Base-by-base conservation (phyloP, 37 sponge, comb jelly and placozoan species). In the Beroe forskalii region DNA sequence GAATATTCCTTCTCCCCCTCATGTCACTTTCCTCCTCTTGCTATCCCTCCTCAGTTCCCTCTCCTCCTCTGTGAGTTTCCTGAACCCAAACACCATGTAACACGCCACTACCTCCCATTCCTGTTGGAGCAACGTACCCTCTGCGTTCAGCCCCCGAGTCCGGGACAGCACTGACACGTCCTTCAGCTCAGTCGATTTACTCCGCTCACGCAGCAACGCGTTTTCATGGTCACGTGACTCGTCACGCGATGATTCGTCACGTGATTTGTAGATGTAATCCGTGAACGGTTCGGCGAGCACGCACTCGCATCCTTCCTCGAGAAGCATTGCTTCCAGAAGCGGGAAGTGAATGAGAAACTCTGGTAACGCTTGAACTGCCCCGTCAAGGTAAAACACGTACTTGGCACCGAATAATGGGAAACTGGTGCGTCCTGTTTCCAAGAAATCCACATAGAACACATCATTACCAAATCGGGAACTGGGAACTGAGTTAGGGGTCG, bases 271-370 rank as follows among this genome's bases (percentile, higher is more conserved):
- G 40, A 80, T 42, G 55, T 42, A 80, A 27, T 80, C 86, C 4
- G 86, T 48, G 86, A 80, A 80, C 55, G 86, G 86, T 43, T 41
- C 86, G 0, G 48, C 86, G 23, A 80, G 60, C 23, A 80, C 86
- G 41, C 86, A 80, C 60, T 80, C 86, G 22, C 86, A 80, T 8
- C 86, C 86, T 24, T 80, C 86, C 28, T 41, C 86, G 1, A n/a
- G 38, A 3, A 80, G 14, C 86, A 80, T 80, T 40, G 86, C 76
- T 0, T 89, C 90, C 0, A 97, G 92, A 0, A 97, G 94, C 40
- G 99, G 99, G 63, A 96, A 94, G 93, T 98, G 92, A 25, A 98
- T 91, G 0, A 98, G 93, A 62, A 92, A 98, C 89, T 98, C 99
- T 12, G 96, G 96, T 0, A 80, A 48, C 0, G 93, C 93, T 62